Base-by-base conservation (phyloP, 2,888 invertebrate species). In the Troides helena region DNA sequence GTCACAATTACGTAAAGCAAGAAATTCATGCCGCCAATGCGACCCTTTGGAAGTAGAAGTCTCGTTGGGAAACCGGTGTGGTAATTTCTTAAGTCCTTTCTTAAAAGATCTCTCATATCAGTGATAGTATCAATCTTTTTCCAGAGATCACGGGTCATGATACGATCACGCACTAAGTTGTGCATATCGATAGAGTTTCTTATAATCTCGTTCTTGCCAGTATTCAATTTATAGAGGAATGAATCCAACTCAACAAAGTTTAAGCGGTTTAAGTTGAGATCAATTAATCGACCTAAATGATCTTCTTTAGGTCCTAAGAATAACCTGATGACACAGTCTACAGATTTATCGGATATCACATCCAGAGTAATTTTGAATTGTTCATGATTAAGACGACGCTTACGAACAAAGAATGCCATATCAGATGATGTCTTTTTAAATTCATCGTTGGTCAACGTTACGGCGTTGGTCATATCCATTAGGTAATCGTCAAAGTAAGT, bases 221-320 rank as follows among this genome's bases (percentile, higher is more conserved):
- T 88, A 43, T 85, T 89, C 72, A 97, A 86, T 74, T 94, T 93
- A 84, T 93, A 93, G 14, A 93, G 73, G 91, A 96, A 95, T 62
- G 91, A 88, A 78, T 95, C 95, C 46, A 96, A 80, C 81, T 95
- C 94, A 43, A 95, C 93, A 78, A 95, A 95, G 87, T 94, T 94
- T 50, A 94, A 79, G 61, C 95, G 93, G 86, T 94, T 94, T 12
- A 81, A 81, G 74, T 94, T 93, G 75, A 95, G 88, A 74, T 94
- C 93, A 64, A 95, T 89, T 36, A 93, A 80, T 58, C 93, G 93
- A 63, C 93, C 93, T 66, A 92, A 80, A 71, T 94, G 83, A 79
- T 96, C 95, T 79, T 93, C 93, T 84, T 95, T 95, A 1, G 96
- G 96, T 81, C 95, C 96, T 73, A 96, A 84, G 92, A 94, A 96